Evolutionary conservation across 1,140 invertebrate genomes (phyloP), one percentile per base, ranked within the genome.

Genomic region (Bombus sibiricus): DNA sequence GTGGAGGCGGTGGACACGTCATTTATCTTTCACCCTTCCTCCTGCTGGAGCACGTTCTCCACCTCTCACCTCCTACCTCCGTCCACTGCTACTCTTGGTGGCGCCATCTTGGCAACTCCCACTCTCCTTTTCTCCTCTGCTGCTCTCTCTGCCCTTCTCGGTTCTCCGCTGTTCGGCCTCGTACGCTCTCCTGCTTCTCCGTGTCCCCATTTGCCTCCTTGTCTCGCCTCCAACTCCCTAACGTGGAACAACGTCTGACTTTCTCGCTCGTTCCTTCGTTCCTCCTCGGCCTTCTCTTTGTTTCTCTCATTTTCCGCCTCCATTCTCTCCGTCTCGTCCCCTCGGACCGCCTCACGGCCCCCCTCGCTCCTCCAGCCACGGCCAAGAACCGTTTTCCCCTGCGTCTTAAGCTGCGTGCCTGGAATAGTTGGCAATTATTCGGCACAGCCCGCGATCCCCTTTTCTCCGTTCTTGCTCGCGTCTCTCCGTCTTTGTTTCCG

Each of bases 21-120:
- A 95, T 95, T 95, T 94, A 95, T 95, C 94, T 95, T 94, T 94
- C 91, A 93, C 92, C 93, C 93, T 94, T 94, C 90, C 91, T 86
- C 69, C 87, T 72, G 64, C 77, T 88, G 88, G 84, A 83, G 79
- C 84, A 78, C 64, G 86, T 86, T 87, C 90, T 89, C 89, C 81
- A 43, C 86, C 86, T 89, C 87, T 80, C 73, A n/a, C 86, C 83
- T 89, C 85, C 83, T 89, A 87, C 88, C 82, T 81, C 88, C 66
- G 73, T 41, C 88, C 78, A 87, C 83, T 81, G 83, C 87, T 77
- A 83, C 88, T 79, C 85, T 88, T 77, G 62, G 86, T 92, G 91
- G 86, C 93, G 93, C 93, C 93, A 94, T 94, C 93, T 94, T 94
- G 93, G 91, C 90, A 91, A 93, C 93, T 93, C 92, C 92, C 92